Base-by-base conservation (phyloP, 2,797 vertebrate species). In the Phoeniculus purpureus region DNA sequence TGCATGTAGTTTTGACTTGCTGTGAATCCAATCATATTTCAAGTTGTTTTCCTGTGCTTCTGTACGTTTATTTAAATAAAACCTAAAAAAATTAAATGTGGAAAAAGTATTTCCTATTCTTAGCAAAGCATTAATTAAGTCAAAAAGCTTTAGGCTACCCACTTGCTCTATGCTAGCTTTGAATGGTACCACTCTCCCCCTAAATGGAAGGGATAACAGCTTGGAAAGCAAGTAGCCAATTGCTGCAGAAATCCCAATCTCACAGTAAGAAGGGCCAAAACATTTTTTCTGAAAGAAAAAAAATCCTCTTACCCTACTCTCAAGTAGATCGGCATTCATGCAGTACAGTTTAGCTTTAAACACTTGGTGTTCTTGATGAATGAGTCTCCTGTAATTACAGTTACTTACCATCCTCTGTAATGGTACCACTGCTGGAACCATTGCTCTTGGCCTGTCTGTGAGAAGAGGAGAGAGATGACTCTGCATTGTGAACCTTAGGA, bases 371-470 rank as follows among this genome's bases (percentile, higher is more conserved):
- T 29, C 47, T 43, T 51, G 9, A 74, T 22, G 13, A 67, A 48
- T 32, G 1, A 19, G 37, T 50, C 6, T 64, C 15, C n/a, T 19
- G 3, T 34, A 60, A 79, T 8, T 18, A 48, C 29, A 73, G 51
- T n/a, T 55, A 95, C 94, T 97, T 89, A 99, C 99, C 99, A 95
- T 99, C 99, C 47, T 99, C 99, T 0, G 99, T 99, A 94, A 99
- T 98, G 72, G 99, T 99, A 27, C 99, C 99, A 3, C 99, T 99
- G 97, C 99, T 99, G 88, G 99, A 99, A 75, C 98, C 99, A 0
- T 99, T 99, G 97, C 99, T 99, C 97, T 98, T 99, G 91, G 99
- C 98, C 20, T 98, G 98, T 23, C 97, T 98, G 84, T 99, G 99
- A 27, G 98, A 99, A 2, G 99, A 99, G 25, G 98, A 98, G 7